These are phyloP conservation scores for Psix sp. DNA, from an alignment of 1,140 invertebrate species.

Conservation along the genomic window DNA sequence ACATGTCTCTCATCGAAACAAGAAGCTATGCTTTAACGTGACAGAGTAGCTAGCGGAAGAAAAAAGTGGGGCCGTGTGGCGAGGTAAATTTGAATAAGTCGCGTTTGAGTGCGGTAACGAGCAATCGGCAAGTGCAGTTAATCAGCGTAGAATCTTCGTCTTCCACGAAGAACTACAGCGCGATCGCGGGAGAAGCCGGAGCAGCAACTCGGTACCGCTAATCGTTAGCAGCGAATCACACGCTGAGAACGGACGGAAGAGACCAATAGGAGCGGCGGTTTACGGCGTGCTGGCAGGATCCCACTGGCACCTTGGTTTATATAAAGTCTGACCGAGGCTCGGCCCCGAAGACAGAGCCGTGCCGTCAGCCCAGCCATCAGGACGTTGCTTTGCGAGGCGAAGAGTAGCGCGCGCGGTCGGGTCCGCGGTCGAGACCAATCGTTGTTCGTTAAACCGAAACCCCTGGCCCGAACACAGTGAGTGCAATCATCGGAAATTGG, in stretches of 20 bases:
- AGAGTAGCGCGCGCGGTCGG: slow-evolving; percentile 57
- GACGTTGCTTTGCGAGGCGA: slow-evolving; percentile 63
- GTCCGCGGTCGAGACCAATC: slow-evolving; percentile 49
- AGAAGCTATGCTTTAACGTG: not conserved
- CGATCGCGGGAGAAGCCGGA: slow-evolving; percentile 18
- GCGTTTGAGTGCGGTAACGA: slow-evolving; percentile 5
- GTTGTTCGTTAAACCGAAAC: slow-evolving; percentile 21
- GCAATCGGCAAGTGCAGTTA: slow-evolving; percentile 31
- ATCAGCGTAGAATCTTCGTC: slow-evolving; percentile 37
- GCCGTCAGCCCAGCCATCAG: slow-evolving; percentile 73
- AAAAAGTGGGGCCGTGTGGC: not conserved
- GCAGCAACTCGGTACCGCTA: slow-evolving; percentile 68
- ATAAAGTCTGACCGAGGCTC: slow-evolving; percentile 74
- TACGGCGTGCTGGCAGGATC: slow-evolving; percentile 51
- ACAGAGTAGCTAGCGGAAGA: not conserved
- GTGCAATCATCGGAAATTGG: too few species aligned
- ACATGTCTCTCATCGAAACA: too few species aligned
- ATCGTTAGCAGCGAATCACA: slow-evolving; percentile 59
- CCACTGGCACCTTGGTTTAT: slow-evolving; percentile 71
- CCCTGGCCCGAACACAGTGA: slow-evolving; percentile 14
- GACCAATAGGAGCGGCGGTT: slow-evolving; percentile 65
- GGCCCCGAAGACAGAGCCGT: slow-evolving; percentile 75
- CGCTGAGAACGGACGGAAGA: slow-evolving; percentile 46
- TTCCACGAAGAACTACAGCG: slow-evolving; percentile 44
- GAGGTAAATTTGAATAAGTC: not conserved